Base-by-base conservation (phyloP, 2,113 vertebrate species). In the Reinhardtius hippoglossoides region DNA sequence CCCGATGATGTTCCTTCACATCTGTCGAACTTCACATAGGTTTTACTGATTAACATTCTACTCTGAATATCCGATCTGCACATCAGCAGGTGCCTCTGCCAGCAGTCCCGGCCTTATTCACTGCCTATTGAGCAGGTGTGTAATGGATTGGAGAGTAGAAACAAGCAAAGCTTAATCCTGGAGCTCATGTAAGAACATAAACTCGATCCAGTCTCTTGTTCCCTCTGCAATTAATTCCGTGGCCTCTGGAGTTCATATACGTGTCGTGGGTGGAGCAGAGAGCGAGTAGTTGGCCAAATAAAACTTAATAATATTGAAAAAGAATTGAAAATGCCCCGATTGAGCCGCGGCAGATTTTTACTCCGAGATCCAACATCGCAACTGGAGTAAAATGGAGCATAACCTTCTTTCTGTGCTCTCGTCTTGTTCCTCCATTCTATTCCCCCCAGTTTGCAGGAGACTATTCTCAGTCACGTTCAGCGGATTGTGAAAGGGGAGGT, bases 401-500 rank as follows among this genome's bases (percentile, higher is more conserved):
- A 13, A 12, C 18, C 46, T 50, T 15, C 18, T 5, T 0, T 16
- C 46, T 18, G 4, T 2, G 1, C 46, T 16, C 20, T 3, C 20
- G 2, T 55, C 52, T 18, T 12, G 12, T 14, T 21, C 8, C 3
- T 24, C 24, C 5, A 24, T 24, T 16, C 23, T 23, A 42, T 44
- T 23, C n/a, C 9, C 7, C 78, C 1, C 88, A 99, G 98, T 91
- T 91, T 99, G 88, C 98, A 99, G 91, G 97, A 99, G 83, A 96
- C 98, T 2, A 98, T 99, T 89, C 91, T 99, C 80, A 92, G 95
- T 60, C 98, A 99, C 37, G 96, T 99, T 61, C 98, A 99, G 90
- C 94, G 96, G 18, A 96, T 98, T 9, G 97, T 99, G 74, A 99
- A 98, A 89, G 98, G 96, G 1, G 98, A 99, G 83, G 97, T 99